A percentile compares a stretch with the other conserved stretches of the same genome.
These are phyloP conservation scores for Drosophila paranaensis DNA, from an alignment of 2,888 invertebrate species.

Conservation along the genomic window DNA sequence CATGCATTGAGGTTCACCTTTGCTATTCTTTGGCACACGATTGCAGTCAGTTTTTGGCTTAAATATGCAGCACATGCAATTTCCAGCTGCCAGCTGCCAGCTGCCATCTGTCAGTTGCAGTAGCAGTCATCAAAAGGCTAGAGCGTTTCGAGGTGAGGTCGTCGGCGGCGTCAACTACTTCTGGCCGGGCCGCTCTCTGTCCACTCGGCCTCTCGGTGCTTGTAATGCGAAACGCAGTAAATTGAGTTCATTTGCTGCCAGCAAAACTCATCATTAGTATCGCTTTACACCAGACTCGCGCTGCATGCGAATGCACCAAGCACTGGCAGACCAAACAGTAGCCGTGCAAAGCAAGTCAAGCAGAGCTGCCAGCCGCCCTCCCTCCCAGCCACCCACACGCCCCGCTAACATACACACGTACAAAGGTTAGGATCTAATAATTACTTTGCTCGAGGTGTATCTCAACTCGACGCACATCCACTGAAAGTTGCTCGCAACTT, in stretches of 20 bases:
- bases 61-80: constrained; percentile 59
- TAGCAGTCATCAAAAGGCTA: background rate
- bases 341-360: constrained; percentile 36
- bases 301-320: constrained; percentile 68
- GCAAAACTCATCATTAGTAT: constrained; percentile 82
- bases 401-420: constrained; percentile 11
- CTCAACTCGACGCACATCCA: constrained; percentile 39
- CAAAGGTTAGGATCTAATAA: constrained; percentile 71
- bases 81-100: constrained; percentile 64
- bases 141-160: background rate
- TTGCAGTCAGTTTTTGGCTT: constrained; percentile 23
- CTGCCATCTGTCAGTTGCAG: constrained; percentile 16
- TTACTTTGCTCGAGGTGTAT: constrained; percentile 70
- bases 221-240: constrained; percentile 74
- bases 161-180: constrained; percentile 1
- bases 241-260: constrained; percentile 79
- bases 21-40: constrained; percentile 34
- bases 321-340: constrained; percentile 13
- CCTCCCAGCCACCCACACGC: constrained; percentile 25
- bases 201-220: constrained; percentile 23
- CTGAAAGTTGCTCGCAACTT: constrained; percentile 55
- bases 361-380: constrained; percentile 23
- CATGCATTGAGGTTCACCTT: constrained; percentile 39
- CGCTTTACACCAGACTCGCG: constrained; percentile 76
- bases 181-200: constrained; percentile 7